Percentiles rank a stretch among this genome's conserved stretches.
Conservation (phyloP, 1,140 invertebrate genomes). For the Penaeus vannamei region DNA sequence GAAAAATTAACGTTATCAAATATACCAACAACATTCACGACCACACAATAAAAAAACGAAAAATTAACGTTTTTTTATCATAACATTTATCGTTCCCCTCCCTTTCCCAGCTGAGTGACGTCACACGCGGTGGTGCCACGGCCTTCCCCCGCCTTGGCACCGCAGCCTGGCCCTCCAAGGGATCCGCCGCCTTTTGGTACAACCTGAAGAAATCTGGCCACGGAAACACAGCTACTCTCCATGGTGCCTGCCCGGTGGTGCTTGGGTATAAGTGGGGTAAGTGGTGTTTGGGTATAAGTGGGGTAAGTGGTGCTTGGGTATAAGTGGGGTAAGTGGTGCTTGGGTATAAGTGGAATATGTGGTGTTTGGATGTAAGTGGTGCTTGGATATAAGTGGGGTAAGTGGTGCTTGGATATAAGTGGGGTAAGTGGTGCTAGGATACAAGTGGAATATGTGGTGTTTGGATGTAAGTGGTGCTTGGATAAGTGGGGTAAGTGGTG, state of each 20-base stretch:
- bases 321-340: slow-evolving; percentile 71
- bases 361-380: too few relatives aligned
- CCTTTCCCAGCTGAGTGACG: slow-evolving; percentile 44
- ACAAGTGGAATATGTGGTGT: slow-evolving; percentile 71
- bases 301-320: slow-evolving; percentile 69
- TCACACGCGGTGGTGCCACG: slow-evolving; percentile 70
- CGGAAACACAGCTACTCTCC: slow-evolving; percentile 67
- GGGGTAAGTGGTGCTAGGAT: slow-evolving; percentile 69
- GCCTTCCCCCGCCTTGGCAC: slow-evolving; percentile 71
- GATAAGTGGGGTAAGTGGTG: slow-evolving; percentile 71
- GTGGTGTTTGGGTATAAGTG: too few relatives aligned
- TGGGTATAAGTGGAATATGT: slow-evolving; percentile 71
- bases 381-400: slow-evolving; percentile 71
- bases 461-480: slow-evolving; percentile 69
- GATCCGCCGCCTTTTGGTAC: slow-evolving; percentile 70
- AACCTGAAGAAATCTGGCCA: slow-evolving; percentile 69
- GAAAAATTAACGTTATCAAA: background rate
- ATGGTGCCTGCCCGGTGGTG: slow-evolving; percentile 71
- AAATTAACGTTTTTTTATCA: background rate
- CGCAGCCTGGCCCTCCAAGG: slow-evolving; percentile 68
- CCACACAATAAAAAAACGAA: background rate
- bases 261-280: slow-evolving; percentile 71
- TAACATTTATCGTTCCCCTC: background rate
- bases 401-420: too few relatives aligned
- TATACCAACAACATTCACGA: background rate